Base-by-base conservation (phyloP, 2,888 invertebrate genomes). In the Ctenicera cuprea region DNA sequence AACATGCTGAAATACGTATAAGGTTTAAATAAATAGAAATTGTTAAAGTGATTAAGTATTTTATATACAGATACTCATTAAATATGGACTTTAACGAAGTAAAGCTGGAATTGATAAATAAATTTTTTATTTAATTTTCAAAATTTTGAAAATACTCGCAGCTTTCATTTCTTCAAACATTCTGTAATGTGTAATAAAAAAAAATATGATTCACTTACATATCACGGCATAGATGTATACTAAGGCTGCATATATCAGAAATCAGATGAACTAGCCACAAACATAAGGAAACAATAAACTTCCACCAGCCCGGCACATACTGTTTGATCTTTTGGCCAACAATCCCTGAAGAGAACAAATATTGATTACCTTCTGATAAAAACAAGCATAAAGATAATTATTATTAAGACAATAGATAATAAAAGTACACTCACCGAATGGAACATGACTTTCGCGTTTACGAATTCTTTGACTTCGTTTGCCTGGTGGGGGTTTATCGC, bases 241-340 rank as follows among this genome's bases (percentile, higher is more conserved):
- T 95, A 89, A 96, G 92, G 73, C 92, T 92, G 79, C 93, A 91
- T 79, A 95, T 94, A 85, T 96, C 95, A 26, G 92, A 94, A 22
- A 96, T 90, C 80, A 96, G 88, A 87, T 93, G 92, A 77, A 94
- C 88, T 73, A 96, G 90, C 96, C 96, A 96, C 71, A 91, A 89
- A 69, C 94, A 85, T 71, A 94, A 91, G 81, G 88, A 88, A 38
- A 89, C 83, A 71, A 88, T 86, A 70, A 90, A 84, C 85, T 89
- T 89, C 85, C 89, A 88, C 89, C 90, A 90, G 54, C 88, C 87
- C 75, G 86, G 87, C 18, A 88, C 85, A 78, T 90, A 89, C 76
- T 89, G 88, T 77, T 88, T 88, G 73, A 89, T 83, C 81, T 87
- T 87, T 63, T 86, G 86, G 43, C 85, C 85, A 71, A 87, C 73